Evolutionary conservation across 2,888 invertebrate species (phyloP).

Genomic region (Pasiphila rectangulata): DNA sequence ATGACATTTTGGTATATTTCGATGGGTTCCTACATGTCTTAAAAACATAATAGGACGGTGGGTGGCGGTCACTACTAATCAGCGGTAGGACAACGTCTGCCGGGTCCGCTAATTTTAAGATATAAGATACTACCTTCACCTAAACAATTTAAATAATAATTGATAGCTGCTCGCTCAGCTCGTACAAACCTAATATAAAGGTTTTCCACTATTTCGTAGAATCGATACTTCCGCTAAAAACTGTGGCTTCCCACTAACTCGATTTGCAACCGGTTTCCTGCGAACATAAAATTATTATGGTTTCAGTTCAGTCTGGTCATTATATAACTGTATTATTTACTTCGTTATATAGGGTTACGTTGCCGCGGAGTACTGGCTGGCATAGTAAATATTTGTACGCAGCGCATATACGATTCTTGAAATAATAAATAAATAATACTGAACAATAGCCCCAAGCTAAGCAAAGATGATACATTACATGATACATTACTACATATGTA

Average conservation of each 20-base stretch:
- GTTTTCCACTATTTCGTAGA: neutral
- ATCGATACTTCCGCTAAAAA: conserved; percentile 44
- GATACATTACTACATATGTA: no score
- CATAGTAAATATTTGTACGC: conserved; percentile 8
- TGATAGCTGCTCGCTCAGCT: neutral
- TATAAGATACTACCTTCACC: no score
- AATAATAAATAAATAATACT: no score
- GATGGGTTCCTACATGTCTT: no score
- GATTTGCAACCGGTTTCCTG: conserved; percentile 62
- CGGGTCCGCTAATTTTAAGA: no score
- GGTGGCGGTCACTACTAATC: no score
- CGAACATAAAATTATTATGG: conserved; percentile 54
- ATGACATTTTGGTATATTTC: no score
- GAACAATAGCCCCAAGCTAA: no score
- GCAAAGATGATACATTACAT: no score
- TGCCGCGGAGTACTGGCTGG: conserved; percentile 16
- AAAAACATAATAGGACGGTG: no score
- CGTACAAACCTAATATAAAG: neutral
- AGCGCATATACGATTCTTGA: neutral
- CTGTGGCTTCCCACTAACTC: conserved; percentile 68
- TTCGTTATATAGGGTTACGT: conserved; percentile 17
- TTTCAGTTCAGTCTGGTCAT: conserved; percentile 49
- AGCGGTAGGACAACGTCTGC: no score
- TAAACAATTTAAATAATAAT: neutral
- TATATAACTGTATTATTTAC: conserved; percentile 11